Conservation (phyloP, 2,797 vertebrate genomes). For the Saguinus oedipus region DNA sequence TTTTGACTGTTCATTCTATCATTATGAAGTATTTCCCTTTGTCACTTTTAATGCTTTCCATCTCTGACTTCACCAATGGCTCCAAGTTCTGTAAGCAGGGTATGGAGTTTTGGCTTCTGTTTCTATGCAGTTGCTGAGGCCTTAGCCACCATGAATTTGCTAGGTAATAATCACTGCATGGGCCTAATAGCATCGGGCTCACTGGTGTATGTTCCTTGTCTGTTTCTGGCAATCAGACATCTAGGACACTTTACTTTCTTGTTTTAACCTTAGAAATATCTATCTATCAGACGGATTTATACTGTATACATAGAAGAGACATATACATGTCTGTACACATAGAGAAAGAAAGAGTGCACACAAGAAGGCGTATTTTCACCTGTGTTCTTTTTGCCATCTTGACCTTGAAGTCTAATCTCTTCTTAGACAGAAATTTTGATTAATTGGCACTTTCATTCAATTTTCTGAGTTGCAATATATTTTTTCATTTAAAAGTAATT, state of each 20-base stretch:
- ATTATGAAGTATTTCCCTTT: background rate
- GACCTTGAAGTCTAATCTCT: conserved; percentile 20
- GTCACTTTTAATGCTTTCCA: background rate
- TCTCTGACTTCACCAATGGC: background rate
- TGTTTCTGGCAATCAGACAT: background rate
- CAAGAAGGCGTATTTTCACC: background rate
- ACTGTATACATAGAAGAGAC: background rate
- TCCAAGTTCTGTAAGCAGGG: background rate
- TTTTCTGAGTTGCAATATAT: conserved; percentile 14
- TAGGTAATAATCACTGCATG: background rate
- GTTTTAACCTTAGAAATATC: background rate
- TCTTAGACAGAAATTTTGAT: conserved; percentile 45
- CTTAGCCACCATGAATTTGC: background rate
- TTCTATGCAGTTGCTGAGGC: background rate
- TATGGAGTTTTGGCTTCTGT: background rate
- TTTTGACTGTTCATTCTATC: conserved; percentile 29
- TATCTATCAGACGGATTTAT: background rate
- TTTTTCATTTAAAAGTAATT: conserved; percentile 49
- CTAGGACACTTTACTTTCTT: background rate
- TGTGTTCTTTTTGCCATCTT: background rate
- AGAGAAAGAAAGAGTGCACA: background rate
- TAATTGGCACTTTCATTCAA: conserved; percentile 9
- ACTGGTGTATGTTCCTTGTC: background rate
- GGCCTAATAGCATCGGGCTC: background rate
- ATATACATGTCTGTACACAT: background rate